Base-by-base conservation (phyloP, 2,888 invertebrate genomes). In the Melinopterus prodromus region DNA sequence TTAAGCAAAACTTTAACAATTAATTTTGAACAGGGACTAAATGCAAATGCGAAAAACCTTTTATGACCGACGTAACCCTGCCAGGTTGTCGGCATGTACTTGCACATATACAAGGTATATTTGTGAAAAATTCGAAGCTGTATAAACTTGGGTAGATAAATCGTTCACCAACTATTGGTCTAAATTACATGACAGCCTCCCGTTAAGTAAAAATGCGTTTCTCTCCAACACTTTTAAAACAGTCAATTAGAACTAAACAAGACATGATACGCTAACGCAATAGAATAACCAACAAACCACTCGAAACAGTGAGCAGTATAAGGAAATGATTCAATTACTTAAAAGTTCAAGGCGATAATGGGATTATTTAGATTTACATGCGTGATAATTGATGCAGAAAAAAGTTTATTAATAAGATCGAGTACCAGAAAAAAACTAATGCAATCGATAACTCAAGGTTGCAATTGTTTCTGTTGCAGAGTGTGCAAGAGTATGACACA, bases 341-440 rank as follows among this genome's bases (percentile, higher is more conserved):
- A 85, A 86, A 86, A 86, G 86, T 86, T 86, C 86, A 86, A 86
- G 86, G 86, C 81, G 81, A 81, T 80, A 85, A 85, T 84, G 82
- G 82, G 82, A 85, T 83, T 85, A 84, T 80, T 80, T 72, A 83
- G 82, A 80, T 83, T 80, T 84, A 84, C 83, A 83, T 85, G 79
- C 80, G 81, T 82, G 83, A 83, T 80, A 83, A 83, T 81, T 82
- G 81, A 80, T 81, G 53, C 53, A 84, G 83, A 83, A 82, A 83
- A 84, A 82, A 83, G 81, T 81, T 76, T 80, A 79, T 82, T 81
- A 83, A 53, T 53, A 53, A 53, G 53, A 53, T 53, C 53, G 7
- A 53, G 53, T 9, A 53, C 53, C 53, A 53, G 53, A 1, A 53
- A 53, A 53, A 84, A 84, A 83, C 83, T 82, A 83, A 83, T 85